Evolutionary conservation across 92 coral and sea anemone species (phyloP), one percentile per base, ranked within the genome.

Genomic region (Zoanthus sociatus): DNA sequence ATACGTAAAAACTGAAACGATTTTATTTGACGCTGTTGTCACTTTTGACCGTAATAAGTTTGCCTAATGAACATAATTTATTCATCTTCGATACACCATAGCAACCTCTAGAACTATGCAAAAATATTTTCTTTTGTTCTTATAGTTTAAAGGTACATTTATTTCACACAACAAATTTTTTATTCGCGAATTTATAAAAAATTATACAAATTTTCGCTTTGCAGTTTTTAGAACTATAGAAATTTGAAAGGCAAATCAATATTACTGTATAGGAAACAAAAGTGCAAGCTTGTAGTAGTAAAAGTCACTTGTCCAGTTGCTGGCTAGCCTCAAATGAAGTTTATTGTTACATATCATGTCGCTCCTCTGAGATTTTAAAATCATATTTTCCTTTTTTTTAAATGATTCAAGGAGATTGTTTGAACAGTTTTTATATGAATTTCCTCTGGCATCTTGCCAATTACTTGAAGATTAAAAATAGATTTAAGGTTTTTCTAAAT

Each of bases 21-120:
- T 20, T n/a, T 26, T 18, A 17, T 63, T 20, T 0, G 10, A 16
- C 21, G 8, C 2, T 16, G 21, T 63, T 0, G 8, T 5, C 21
- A 9, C 31, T 63, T 63, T 17, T 15, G 66, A 10, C 12, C 55
- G 12, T 0, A n/a, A 63, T 63, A 63, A 16, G 69, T 63, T 63
- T 63, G 26, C 69, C 1, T 46, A 76, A 0, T 18, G 32, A 17
- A n/a, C 17, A 51, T 76, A 20, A 12, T 76, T 47, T 76, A 76
- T 76, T 76, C 82, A 53, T 20, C 63, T n/a, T 76, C 33, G 9
- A 8, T 31, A 53, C 42, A 13, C 82, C 82, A 76, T 76, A 51
- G 82, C 82, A 76, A 76, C 82, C 58, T 51, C 79, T 0, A 30
- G 42, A 3, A 10, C 2, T 6, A 12, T 30, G 10, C 17, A 17